Percentiles rank a stretch among this genome's conserved stretches.
phyloP scores from a whole-genome alignment of 2,888 invertebrate genomes.

The Sinelater perroti region DNA sequence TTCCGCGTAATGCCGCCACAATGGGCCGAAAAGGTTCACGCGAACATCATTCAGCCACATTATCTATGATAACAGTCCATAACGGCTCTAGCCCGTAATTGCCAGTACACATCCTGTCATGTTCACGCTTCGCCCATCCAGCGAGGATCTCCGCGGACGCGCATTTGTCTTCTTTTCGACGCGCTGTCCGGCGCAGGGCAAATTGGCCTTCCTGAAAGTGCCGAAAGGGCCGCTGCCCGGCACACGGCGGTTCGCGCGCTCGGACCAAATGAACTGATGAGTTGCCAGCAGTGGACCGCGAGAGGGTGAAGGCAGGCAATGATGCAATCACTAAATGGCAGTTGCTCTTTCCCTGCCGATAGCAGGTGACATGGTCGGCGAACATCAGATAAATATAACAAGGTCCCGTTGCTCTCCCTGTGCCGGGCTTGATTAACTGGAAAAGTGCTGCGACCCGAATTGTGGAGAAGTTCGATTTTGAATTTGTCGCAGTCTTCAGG shows the following conservation, averaged over 20 bases:
- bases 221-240: no score
- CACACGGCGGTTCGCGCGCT: constrained; percentile 23
- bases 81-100: constrained; percentile 21
- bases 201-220: not conserved
- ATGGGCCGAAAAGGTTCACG: constrained; percentile 13
- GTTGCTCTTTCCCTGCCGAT: constrained; percentile 44
- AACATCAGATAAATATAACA: constrained; percentile 44
- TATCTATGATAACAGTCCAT: constrained; percentile 26
- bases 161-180: not conserved
- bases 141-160: constrained; percentile 1
- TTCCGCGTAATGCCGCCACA: constrained; percentile 1
- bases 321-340: constrained; percentile 39
- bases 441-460: constrained; percentile 33
- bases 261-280: constrained; percentile 37
- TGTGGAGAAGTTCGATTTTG: constrained; percentile 28
- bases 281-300: constrained; percentile 29
- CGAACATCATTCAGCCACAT: constrained; percentile 13
- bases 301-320: constrained; percentile 33
- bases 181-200: not conserved
- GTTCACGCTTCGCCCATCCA: constrained; percentile 12
- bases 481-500: constrained; percentile 30
- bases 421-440: constrained; percentile 33
- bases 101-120: constrained; percentile 25
- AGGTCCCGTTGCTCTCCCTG: constrained; percentile 32
- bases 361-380: constrained; percentile 42